A percentile compares a stretch with the other conserved stretches of the same genome.
phyloP scores from a whole-genome alignment of 2,113 vertebrate species.

The Charina bottae region DNA sequence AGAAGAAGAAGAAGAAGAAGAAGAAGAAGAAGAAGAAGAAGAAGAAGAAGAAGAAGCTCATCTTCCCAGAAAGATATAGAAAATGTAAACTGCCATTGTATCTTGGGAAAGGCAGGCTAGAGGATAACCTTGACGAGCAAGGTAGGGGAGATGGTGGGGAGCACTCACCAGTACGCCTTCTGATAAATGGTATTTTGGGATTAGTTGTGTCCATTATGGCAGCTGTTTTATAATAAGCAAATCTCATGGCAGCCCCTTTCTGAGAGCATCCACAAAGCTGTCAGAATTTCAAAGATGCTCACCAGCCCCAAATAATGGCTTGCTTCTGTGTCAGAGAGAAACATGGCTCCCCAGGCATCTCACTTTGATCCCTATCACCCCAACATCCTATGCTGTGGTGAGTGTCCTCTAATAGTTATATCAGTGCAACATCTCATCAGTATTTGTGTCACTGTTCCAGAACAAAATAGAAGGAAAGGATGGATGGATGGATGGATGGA shows the following conservation, averaged over 20 bases:
- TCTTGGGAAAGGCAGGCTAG: not conserved
- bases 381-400: not conserved
- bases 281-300: not conserved
- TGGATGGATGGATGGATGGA: not conserved
- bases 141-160: not conserved
- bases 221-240: not conserved
- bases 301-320: not conserved
- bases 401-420: not conserved
- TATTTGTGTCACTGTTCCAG: not conserved
- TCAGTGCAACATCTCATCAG: not conserved
- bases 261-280: not conserved
- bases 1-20: too few species aligned
- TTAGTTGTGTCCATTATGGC: not conserved
- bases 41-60: not conserved
- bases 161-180: not conserved
- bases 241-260: not conserved
- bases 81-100: not conserved
- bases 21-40: too few species aligned
- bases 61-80: not conserved
- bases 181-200: not conserved
- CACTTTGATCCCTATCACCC: not conserved
- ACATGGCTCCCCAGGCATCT: not conserved
- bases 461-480: not conserved
- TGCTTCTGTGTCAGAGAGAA: not conserved
- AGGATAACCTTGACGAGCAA: not conserved